Percentiles rank a stretch among this genome's conserved stretches.
phyloP scores from a whole-genome alignment of 1,140 invertebrate species.

The Bombus huntii region DNA sequence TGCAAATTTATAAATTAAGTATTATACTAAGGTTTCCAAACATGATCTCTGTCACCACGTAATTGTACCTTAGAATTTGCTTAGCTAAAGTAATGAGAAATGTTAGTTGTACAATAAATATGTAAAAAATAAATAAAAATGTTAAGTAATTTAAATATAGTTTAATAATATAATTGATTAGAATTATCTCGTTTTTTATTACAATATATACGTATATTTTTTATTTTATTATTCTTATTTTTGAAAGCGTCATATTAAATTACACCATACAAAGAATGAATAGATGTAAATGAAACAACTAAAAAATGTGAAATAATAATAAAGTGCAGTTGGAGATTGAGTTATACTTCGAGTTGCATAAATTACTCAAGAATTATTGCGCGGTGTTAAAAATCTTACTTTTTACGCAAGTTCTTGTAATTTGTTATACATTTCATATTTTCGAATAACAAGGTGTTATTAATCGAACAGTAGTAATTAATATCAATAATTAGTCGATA shows the following conservation, averaged over 20 bases:
- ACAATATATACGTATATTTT: not conserved
- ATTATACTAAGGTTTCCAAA: not conserved
- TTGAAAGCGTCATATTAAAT: not conserved
- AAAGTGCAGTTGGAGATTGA: not conserved
- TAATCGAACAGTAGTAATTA: not conserved
- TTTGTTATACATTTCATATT: not conserved
- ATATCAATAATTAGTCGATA: slow-evolving; percentile 15
- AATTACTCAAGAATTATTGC: not conserved
- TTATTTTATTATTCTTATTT: not conserved
- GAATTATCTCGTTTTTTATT: not conserved
- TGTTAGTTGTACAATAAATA: not conserved
- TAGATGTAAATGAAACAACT: not conserved
- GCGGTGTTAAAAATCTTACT: slow-evolving; percentile 7
- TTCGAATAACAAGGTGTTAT: not conserved
- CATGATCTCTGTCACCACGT: not conserved
- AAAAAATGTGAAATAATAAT: not conserved
- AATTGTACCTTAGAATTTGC: slow-evolving; percentile 9
- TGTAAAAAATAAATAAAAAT: not conserved
- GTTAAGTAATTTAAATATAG: not conserved
- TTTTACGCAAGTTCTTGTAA: not conserved
- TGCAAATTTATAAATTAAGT: too few relatives aligned
- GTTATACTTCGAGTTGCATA: not conserved
- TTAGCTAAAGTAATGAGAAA: not conserved
- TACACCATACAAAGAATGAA: not conserved
- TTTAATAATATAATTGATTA: not conserved